Conservation (phyloP, 1,140 invertebrate species). For the Scaptomyza montana region DNA sequence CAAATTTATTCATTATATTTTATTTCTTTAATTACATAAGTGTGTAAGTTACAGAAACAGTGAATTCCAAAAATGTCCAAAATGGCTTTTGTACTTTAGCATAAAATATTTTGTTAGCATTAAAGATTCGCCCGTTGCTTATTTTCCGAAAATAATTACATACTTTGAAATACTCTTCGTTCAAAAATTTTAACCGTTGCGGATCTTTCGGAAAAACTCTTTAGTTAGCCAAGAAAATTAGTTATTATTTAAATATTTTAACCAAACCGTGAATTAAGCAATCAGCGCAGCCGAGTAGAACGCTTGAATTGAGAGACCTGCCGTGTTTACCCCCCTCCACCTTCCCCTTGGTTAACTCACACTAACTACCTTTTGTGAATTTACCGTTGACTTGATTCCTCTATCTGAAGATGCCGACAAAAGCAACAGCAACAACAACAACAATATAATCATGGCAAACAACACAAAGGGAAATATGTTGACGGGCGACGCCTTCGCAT, state of each 20-base stretch:
- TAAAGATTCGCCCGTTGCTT: too few relatives aligned
- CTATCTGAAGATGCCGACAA: slow-evolving; percentile 57
- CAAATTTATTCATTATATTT: too few relatives aligned
- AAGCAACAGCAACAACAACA: slow-evolving; percentile 34
- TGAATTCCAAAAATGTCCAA: too few relatives aligned
- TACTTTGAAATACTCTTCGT: too few relatives aligned
- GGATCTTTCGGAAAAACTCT: too few relatives aligned
- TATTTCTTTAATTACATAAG: too few relatives aligned
- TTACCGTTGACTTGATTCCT: slow-evolving; percentile 64
- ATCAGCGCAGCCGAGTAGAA: slow-evolving; percentile 66
- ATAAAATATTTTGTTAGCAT: too few relatives aligned
- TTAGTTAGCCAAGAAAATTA: slow-evolving; percentile 52
- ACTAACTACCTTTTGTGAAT: slow-evolving; percentile 65
- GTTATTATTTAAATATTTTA: slow-evolving; percentile 75
- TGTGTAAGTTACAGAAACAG: too few relatives aligned
- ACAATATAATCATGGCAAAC: slow-evolving; percentile 5
- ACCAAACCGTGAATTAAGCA: slow-evolving; percentile 64
- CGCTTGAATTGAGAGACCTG: slow-evolving; percentile 56
- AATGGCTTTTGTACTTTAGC: too few relatives aligned
- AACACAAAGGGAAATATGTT: slow-evolving; percentile 37
- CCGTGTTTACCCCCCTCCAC: not conserved
- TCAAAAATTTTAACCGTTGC: too few relatives aligned
- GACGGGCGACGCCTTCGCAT: slow-evolving; percentile 71
- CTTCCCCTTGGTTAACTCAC: slow-evolving; percentile 39
- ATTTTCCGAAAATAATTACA: too few relatives aligned